These are phyloP conservation scores for Brachypodius melanocephalos DNA, from an alignment of 2,113 vertebrate genomes.

Conservation along the genomic window DNA sequence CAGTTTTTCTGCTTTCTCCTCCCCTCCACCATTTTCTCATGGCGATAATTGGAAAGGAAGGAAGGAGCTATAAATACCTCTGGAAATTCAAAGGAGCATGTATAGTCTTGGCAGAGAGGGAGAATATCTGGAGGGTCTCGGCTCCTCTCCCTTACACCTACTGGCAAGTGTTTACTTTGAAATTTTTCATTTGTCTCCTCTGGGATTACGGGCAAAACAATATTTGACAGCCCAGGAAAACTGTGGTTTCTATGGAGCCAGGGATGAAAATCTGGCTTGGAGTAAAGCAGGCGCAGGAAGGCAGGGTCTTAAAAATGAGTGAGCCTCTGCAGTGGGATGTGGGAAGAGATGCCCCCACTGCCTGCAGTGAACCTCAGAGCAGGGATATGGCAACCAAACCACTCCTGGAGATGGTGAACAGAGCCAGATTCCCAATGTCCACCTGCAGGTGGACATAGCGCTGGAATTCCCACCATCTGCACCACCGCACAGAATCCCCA, in stretches of 20 bases:
- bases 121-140: neutral
- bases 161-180: constrained; percentile 14
- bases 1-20: neutral
- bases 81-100: neutral
- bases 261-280: neutral
- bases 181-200: neutral
- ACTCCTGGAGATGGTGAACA: rapidly evolving
- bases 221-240: neutral
- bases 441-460: neutral
- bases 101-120: neutral
- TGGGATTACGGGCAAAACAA: neutral
- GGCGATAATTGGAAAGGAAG: neutral
- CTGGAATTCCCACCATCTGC: rapidly evolving
- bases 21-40: neutral
- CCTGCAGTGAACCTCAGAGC: neutral
- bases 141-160: neutral
- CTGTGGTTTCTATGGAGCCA: neutral
- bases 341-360: neutral
- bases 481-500: neutral
- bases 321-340: neutral
- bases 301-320: rapidly evolving
- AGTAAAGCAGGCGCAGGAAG: neutral
- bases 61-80: constrained; percentile 30
- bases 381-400: rapidly evolving
- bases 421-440: rapidly evolving